Evolutionary conservation across 1,140 invertebrate species (phyloP), one percentile per base, ranked within the genome.

Genomic region (Pseudomyrmex concolor): DNA sequence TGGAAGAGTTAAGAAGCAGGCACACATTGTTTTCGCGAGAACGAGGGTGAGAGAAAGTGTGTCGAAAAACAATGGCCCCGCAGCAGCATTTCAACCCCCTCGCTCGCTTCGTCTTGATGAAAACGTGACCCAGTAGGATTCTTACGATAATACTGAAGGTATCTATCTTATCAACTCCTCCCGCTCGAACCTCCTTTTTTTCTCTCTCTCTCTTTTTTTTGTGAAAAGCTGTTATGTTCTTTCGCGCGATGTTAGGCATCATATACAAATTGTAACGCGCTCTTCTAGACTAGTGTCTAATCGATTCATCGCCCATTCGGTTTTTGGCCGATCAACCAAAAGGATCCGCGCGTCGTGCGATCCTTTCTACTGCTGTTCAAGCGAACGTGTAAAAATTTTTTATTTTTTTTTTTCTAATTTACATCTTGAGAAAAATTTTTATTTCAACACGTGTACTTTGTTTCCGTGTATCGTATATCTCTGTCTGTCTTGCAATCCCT

Each of bases 81-180:
- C 84, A 76, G 55, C 82, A 19, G 25, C 25, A 25, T 25, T 66
- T 45, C 62, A 13, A 43, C 67, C 55, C 48, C 55, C 3, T 25
- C 25, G 25, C 2, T 34, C 48, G 78, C 19, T 34, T 62, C 54
- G 43, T 83, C 68, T 83, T 86, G 89, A 91, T 91, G 89, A 90
- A 91, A 91, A 91, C 77, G 89, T 89, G 86, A 91, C 85, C 89
- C 81, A 87, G 86, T 86, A 86, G 77, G 67, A 86, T 85, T 74
- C 70, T 77, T 60, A 62, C 55, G 62, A 70, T 62, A 70, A 71
- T 85, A 73, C 63, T 59, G 54, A n/a, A 57, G 76, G 17, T 71
- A 80, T 73, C 84, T 86, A 68, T 64, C 67, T 19, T 86, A 67
- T 54, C 86, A 54, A n/a, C 4, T 34, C 5, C 50, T 48, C 34